Percentiles rank a stretch among this genome's conserved stretches.
These are phyloP conservation scores for Archips xylosteana DNA, from an alignment of 2,888 invertebrate species.

Conservation along the genomic window DNA sequence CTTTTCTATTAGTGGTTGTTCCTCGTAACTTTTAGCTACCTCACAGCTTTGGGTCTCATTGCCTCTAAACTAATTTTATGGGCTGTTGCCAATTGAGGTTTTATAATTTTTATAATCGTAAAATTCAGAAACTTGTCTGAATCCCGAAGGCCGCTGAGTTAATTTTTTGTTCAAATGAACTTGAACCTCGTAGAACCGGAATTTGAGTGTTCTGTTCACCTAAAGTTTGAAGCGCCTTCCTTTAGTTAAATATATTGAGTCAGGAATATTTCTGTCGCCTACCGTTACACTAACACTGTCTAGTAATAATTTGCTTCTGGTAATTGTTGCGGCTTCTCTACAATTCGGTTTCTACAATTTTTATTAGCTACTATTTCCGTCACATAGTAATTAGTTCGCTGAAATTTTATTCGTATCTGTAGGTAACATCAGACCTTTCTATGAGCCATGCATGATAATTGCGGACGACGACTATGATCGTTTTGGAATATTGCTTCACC, in stretches of 20 bases:
- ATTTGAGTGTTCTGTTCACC: slow-evolving; percentile 22
- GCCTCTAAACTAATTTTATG: background rate
- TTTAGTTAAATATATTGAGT: slow-evolving; percentile 15
- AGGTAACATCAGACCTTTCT: no score
- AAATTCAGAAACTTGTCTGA: slow-evolving; percentile 25
- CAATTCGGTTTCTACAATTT: slow-evolving; percentile 51
- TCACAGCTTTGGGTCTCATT: background rate
- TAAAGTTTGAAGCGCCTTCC: slow-evolving; percentile 28
- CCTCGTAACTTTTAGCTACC: no score
- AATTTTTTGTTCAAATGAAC: slow-evolving; percentile 24
- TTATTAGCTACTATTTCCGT: slow-evolving; percentile 42
- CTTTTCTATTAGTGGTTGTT: no score
- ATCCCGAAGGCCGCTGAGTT: slow-evolving; percentile 27
- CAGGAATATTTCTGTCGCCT: slow-evolving; percentile 11
- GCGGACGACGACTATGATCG: background rate
- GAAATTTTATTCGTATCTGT: no score
- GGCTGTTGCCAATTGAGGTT: background rate
- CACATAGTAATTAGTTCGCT: background rate
- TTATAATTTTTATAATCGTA: slow-evolving; percentile 10
- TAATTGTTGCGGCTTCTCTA: slow-evolving; percentile 53
- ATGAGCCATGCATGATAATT: background rate
- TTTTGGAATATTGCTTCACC: background rate
- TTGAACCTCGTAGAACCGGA: slow-evolving; percentile 37
- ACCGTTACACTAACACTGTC: slow-evolving; percentile 42
- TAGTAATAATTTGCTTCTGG: slow-evolving; percentile 48